Evolutionary conservation across 1,140 invertebrate genomes (phyloP).

Genomic region (Drosophila mojavensis): DNA sequence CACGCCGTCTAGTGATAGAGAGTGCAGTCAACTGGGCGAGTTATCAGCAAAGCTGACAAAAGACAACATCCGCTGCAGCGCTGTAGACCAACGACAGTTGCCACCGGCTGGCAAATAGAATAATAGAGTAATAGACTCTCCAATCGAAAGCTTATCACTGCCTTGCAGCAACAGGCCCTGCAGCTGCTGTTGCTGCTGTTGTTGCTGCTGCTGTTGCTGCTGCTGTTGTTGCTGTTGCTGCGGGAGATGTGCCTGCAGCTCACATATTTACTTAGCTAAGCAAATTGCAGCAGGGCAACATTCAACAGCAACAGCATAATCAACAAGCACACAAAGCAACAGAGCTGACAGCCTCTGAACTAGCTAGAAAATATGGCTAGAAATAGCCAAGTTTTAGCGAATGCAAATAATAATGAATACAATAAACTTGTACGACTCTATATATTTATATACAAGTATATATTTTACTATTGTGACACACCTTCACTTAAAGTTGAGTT

Average conservation of each 20-base stretch:
- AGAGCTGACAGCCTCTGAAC: background rate
- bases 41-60: slow-evolving; percentile 62
- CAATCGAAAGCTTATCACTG: slow-evolving; percentile 24
- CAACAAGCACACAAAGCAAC: slow-evolving; percentile 21
- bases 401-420: too few species aligned
- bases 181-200: background rate
- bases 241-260: slow-evolving; percentile 25
- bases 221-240: background rate
- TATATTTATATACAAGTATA: too few species aligned
- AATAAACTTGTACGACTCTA: too few species aligned
- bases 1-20: slow-evolving; percentile 19
- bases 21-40: slow-evolving; percentile 70
- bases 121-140: slow-evolving; percentile 40
- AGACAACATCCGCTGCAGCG: slow-evolving; percentile 62
- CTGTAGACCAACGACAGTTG: slow-evolving; percentile 23
- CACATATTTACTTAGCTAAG: slow-evolving; percentile 68
- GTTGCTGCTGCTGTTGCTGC: background rate
- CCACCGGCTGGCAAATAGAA: slow-evolving; percentile 51
- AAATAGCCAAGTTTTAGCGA: background rate
- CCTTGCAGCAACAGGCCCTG: background rate
- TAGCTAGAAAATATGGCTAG: background rate
- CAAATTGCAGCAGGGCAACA: slow-evolving; percentile 44
- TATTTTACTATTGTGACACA: too few species aligned
- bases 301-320: slow-evolving; percentile 15
- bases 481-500: too few species aligned